Conservation (phyloP, 2,888 invertebrate genomes). For the Steromphala cineraria region DNA sequence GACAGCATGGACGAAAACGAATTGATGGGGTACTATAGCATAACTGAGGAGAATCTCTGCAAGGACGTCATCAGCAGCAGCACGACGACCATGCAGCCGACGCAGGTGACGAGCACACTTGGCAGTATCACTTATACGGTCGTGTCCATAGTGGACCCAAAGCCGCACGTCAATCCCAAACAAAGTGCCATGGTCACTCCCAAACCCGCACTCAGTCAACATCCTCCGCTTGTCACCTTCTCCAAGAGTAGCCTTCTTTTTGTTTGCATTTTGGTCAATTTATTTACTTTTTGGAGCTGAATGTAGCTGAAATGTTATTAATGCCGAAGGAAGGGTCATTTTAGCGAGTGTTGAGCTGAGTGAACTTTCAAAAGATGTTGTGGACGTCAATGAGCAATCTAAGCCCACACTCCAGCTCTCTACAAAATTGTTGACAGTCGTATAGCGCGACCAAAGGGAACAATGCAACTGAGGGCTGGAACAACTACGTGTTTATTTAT, state of each 20-base stretch:
- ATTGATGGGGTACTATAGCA: background rate
- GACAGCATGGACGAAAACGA: conserved; percentile 19
- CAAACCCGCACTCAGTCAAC: background rate
- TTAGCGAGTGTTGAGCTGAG: too few species aligned
- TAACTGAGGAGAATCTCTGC: conserved; percentile 7
- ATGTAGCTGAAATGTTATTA: too few species aligned
- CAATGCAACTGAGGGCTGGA: too few species aligned
- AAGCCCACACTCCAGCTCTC: too few species aligned
- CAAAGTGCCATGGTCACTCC: background rate
- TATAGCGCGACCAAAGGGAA: too few species aligned
- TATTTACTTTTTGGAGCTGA: too few species aligned
- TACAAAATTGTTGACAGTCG: too few species aligned
- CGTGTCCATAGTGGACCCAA: background rate
- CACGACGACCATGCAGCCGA: background rate
- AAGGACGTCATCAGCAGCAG: background rate
- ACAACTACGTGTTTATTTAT: background rate
- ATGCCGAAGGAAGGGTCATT: too few species aligned
- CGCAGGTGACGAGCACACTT: background rate
- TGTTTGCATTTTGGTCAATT: too few species aligned
- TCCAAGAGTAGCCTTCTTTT: background rate
- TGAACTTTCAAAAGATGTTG: too few species aligned
- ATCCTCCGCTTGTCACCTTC: background rate
- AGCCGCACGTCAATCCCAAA: background rate
- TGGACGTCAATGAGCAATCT: too few species aligned
- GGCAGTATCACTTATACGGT: background rate